Base-by-base conservation (phyloP, 1,140 invertebrate genomes). In the Drosophila aff. region DNA sequence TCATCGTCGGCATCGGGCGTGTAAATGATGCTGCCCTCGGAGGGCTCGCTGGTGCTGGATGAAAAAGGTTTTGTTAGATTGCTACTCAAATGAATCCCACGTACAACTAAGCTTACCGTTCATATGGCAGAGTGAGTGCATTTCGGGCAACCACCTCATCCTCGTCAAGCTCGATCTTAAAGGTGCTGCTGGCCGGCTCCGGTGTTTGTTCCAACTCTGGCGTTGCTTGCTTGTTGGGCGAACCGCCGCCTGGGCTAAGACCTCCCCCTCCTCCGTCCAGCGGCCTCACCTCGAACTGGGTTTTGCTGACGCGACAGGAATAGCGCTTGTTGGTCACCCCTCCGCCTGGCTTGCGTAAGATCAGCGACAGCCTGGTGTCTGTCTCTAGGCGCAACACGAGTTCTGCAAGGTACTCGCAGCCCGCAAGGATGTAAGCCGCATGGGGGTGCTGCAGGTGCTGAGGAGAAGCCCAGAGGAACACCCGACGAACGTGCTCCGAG, bases 1-100 rank as follows among this genome's bases (percentile, higher is more conserved):
- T 95, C 94, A 83, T 95, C 94, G 28, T 92, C 71, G 58, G 92
- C 89, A 80, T 95, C 94, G 21, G 94, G 94, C 38, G 92, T 92
- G 72, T 95, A 95, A 46, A 94, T 91, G 55, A 95, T 95, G 72
- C 93, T 93, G 10, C 93, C 93, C 62, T 89, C 79, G n/a, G 80
- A 77, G 9, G 86, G 81, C 55, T 78, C 83, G 53, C 77, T 57
- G 69, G 79, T 78, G 66, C 89, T 93, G 52, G 2, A 64, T 59
- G 23, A 23, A 21, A 26, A 7, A 8, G 0, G 38, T 16, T 11
- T 33, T 10, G 21, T n/a, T 7, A 55, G 0, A 55, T 57, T 6
- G 21, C 13, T 38, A 16, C 8, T 2, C 5, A 36, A 1, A 5
- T 47, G 18, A 0, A 50, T 49, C 4, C 6, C 11, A 28, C 7